Conservation (phyloP, 2,113 vertebrate species). For the Oncorhynchus clarkii region DNA sequence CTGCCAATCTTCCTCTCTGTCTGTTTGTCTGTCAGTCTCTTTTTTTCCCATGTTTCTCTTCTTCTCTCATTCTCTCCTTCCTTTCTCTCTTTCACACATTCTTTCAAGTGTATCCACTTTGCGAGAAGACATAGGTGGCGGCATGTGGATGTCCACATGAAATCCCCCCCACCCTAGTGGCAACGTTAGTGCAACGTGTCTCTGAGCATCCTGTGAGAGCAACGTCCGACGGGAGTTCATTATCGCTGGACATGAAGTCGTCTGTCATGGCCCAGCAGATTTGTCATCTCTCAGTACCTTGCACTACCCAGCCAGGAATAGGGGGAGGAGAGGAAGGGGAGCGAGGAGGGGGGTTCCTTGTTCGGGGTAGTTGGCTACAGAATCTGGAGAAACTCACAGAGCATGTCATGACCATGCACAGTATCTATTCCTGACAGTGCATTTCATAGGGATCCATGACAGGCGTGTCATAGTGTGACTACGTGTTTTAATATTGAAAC, state of each 20-base stretch:
- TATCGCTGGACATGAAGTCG: slow-evolving; percentile 67
- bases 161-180: too few relatives aligned
- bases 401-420: too few relatives aligned
- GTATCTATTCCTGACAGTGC: too few relatives aligned
- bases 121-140: too few relatives aligned
- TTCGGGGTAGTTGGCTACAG: too few relatives aligned
- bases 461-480: too few relatives aligned
- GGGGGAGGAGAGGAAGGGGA: not conserved
- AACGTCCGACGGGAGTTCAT: slow-evolving; percentile 65
- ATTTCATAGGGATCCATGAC: too few relatives aligned
- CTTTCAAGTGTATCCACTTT: too few relatives aligned
- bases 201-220: not conserved
- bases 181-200: not conserved
- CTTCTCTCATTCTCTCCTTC: not conserved
- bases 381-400: too few relatives aligned
- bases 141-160: too few relatives aligned
- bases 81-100: not conserved
- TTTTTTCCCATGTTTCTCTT: not conserved
- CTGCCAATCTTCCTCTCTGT: slow-evolving; percentile 39
- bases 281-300: slow-evolving; percentile 39
- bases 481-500: too few relatives aligned
- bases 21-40: not conserved
- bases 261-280: slow-evolving; percentile 62
- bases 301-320: not conserved
- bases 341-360: too few relatives aligned